Evolutionary conservation across 2,888 invertebrate species (phyloP), one percentile per base, ranked within the genome.

Genomic region (Philhelius pedissequus): DNA sequence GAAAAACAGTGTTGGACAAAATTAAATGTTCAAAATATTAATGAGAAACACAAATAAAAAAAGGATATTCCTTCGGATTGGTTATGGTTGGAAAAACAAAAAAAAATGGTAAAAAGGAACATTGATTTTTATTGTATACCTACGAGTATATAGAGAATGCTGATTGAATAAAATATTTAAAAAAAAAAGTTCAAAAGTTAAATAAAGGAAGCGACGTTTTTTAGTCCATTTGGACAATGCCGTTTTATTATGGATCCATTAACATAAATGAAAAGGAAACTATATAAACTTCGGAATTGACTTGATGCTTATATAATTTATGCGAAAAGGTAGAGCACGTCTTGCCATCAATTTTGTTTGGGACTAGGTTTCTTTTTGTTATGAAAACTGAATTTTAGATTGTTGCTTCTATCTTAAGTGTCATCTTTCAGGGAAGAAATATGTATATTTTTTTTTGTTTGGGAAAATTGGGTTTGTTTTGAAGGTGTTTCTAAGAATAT

Each of bases 1-100:
- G 32, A 64, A 48, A 48, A 64, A 52, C 15, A 20, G 30, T 27
- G 69, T 71, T 52, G 70, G 68, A 66, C 32, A 56, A 54, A 80
- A 76, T 84, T 80, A 84, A 84, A 84, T 84, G 80, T 66, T 84
- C 66, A 68, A 80, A 84, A 75, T 84, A 84, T 84, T 84, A 84
- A 84, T 84, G 84, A 84, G 80, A 40, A 62, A 70, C 40, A 25
- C 66, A 38, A 27, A 43, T 15, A 18, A 35, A 43, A 38, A 68
- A 75, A 68, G 68, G 71, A 62, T 75, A 75, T 56, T 56, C 56
- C 50, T 79, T 18, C 38, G 54, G 35, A 40, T 15, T 35, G 30
- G 52, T 71, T 27, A n/a, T 22, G 25, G 25, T 35, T 35, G n/a
- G n/a, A n/a, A n/a, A 48, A 9, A 30, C 52, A 25, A 50, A n/a